Evolutionary conservation across 92 coral and sea anemone genomes (phyloP), one percentile per base, ranked within the genome.

Genomic region (Phenganax subtilis): DNA sequence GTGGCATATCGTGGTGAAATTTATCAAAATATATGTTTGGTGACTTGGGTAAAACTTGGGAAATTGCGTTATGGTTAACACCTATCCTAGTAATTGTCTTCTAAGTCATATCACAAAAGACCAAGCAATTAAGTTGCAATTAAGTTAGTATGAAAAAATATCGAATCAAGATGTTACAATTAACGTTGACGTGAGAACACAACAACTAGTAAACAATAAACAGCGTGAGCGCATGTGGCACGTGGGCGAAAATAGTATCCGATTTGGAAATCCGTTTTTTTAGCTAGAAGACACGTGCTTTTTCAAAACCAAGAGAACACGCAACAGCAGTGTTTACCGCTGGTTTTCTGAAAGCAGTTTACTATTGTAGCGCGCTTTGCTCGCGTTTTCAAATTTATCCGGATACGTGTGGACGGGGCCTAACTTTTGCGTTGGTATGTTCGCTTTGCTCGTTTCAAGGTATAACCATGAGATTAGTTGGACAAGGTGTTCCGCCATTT

Each of bases 231-330:
- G 73, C 53, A 16, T 68, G 52, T n/a, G n/a, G 54, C 16, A 52
- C 73, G 73, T 12, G 73, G 73, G 73, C 73, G 54, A 68, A 17
- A 10, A n/a, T 20, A 37, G 37, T 68, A 37, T 68, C 73, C 53
- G 73, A 30, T 37, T 6, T 28, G 67, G 25, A 12, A 17, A 7
- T 61, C 67, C 25, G n/a, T 61, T 15, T 61, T 28, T 57, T 57
- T 1, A 15, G 7, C 16, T 10, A 1, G 12, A 9, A 57, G 60
- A 57, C 60, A 15, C 12, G 60, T 57, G 12, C 16, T 57, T 57
- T 57, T 57, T 57, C 12, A 10, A 57, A 57, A 7, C 60, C 16
- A 14, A 10, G 51, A 25, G 14, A 30, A 29, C 11, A 53, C 31
- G 47, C 53, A 68, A 17, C 14, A 2, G n/a, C 25, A 20, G 25